These are phyloP conservation scores for Pegoplata infirma DNA, from an alignment of 2,888 invertebrate genomes.

Conservation along the genomic window DNA sequence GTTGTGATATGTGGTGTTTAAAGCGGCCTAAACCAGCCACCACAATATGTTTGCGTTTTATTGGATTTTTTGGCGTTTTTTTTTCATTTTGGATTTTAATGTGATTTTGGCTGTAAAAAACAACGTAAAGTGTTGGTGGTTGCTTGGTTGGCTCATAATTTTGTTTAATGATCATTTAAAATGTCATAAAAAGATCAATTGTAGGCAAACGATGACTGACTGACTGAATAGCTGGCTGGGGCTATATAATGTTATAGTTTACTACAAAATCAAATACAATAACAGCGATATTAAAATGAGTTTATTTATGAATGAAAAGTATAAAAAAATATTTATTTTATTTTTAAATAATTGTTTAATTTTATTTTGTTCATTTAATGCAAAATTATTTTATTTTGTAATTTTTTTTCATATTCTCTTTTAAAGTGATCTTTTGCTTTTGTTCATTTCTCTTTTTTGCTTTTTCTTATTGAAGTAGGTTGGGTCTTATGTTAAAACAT, in stretches of 20 bases:
- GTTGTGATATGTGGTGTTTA: not conserved
- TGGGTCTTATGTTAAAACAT: slow-evolving; percentile 47
- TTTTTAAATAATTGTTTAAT: not conserved
- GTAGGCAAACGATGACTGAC: slow-evolving; percentile 47
- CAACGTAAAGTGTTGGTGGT: slow-evolving; percentile 36
- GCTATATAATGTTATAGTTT: too few relatives aligned
- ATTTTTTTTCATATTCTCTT: not conserved
- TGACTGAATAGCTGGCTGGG: not conserved
- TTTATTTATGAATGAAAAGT: not conserved
- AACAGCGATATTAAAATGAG: not conserved
- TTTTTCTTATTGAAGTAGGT: slow-evolving; percentile 33
- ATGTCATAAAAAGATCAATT: slow-evolving; percentile 59
- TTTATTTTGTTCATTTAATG: not conserved
- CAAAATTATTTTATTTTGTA: not conserved
- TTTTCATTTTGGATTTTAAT: slow-evolving; percentile 26
- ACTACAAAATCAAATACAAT: not conserved
- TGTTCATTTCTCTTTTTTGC: slow-evolving; percentile 4
- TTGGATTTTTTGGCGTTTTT: slow-evolving; percentile 61
- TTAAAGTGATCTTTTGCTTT: not conserved
- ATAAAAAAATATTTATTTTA: not conserved
- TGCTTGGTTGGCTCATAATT: slow-evolving; percentile 54
- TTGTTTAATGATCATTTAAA: slow-evolving; percentile 62
- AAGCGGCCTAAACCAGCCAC: slow-evolving; percentile 33
- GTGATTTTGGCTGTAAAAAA: slow-evolving; percentile 2
- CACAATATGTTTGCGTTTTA: slow-evolving; percentile 65